A percentile compares a stretch with the other conserved stretches of the same genome.
phyloP scores from a whole-genome alignment of 2,113 vertebrate species.

The Trogon surrucura region DNA sequence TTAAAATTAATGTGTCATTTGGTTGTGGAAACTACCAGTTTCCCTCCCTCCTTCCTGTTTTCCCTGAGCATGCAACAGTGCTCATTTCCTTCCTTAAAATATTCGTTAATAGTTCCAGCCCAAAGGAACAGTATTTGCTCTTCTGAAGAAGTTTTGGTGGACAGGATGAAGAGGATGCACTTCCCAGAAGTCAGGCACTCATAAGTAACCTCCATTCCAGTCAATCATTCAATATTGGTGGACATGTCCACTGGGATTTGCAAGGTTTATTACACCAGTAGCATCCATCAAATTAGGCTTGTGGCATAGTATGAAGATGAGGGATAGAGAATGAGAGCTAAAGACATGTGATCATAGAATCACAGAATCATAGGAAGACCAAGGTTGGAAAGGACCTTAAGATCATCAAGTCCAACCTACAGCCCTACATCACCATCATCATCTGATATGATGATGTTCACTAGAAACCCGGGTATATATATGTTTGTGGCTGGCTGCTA shows the following conservation, averaged over 20 bases:
- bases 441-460: not conserved
- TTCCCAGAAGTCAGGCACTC: not conserved
- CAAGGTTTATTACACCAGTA: not conserved
- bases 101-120: not conserved
- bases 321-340: not conserved
- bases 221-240: fast-evolving
- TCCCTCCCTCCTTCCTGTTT: not conserved
- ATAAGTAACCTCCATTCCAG: not conserved
- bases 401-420: no score
- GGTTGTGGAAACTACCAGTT: not conserved
- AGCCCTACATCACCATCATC: no score
- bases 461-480: not conserved
- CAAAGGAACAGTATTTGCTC: not conserved
- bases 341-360: not conserved
- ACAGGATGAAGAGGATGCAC: fast-evolving
- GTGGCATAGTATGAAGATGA: not conserved
- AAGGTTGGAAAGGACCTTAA: no score
- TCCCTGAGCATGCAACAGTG: not conserved
- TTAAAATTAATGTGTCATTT: not conserved
- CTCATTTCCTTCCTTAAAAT: not conserved
- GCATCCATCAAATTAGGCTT: not conserved
- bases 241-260: not conserved
- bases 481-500: not conserved
- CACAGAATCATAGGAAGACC: no score
- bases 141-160: not conserved